These are phyloP conservation scores for Connochaetes taurinus DNA, from an alignment of 2,113 vertebrate genomes.

Conservation along the genomic window DNA sequence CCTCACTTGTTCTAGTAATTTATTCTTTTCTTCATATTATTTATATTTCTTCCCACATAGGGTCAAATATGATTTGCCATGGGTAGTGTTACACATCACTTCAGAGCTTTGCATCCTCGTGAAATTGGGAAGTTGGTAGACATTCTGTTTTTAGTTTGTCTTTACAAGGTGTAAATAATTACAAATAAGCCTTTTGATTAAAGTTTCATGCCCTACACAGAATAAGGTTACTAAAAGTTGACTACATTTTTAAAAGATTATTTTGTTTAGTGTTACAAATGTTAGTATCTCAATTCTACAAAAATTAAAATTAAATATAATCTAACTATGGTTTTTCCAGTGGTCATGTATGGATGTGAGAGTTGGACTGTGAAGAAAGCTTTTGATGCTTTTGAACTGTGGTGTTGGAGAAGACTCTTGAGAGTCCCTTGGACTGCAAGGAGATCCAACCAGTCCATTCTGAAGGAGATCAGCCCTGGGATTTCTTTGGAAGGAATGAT, in stretches of 20 bases:
- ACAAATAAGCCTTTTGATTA: not conserved
- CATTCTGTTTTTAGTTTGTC: not conserved
- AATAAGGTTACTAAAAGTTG: not conserved
- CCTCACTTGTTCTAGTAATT: not conserved
- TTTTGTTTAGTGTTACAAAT: not conserved
- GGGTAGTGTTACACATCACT: not conserved
- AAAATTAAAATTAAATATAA: not conserved
- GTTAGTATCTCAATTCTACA: not conserved
- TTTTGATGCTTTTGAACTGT: too few relatives aligned
- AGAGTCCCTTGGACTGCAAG: too few relatives aligned
- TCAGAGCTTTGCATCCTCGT: not conserved
- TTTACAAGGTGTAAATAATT: constrained; percentile 8
- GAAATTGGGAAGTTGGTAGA: not conserved
- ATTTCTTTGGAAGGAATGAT: too few relatives aligned
- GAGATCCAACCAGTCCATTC: too few relatives aligned
- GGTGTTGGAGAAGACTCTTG: too few relatives aligned
- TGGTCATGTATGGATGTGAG: too few relatives aligned
- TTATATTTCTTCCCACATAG: not conserved
- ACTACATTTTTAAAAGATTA: not conserved
- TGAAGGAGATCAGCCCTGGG: too few relatives aligned
- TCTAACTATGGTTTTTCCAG: not conserved
- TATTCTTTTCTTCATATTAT: not conserved
- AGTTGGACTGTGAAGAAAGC: too few relatives aligned
- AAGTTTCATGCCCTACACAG: not conserved
- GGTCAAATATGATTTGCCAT: not conserved